Conservation (phyloP, 2,113 vertebrate genomes). For the Urocynchramus pylzowi region DNA sequence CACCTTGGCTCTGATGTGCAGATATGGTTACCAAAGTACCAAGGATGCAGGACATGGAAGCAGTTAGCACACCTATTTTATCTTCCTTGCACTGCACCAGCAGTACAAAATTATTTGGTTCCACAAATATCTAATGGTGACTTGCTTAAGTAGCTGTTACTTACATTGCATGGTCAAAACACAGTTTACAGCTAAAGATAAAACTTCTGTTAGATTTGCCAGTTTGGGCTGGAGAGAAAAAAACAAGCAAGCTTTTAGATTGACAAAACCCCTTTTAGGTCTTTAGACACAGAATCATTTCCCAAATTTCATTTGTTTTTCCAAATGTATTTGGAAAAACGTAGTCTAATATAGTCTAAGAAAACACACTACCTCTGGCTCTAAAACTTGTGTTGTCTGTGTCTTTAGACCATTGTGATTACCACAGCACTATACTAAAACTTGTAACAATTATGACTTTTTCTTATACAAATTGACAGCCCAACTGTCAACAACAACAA, state of each 20-base stretch:
- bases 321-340: neutral
- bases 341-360: too few relatives aligned
- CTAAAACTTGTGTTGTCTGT: neutral
- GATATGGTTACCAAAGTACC: too few relatives aligned
- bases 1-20: neutral
- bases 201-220: neutral
- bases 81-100: neutral
- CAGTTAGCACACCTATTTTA: neutral
- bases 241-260: neutral
- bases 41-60: neutral
- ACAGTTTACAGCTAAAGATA: neutral
- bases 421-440: neutral
- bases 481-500: constrained; percentile 2
- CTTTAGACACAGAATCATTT: neutral
- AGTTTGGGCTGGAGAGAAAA: neutral
- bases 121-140: neutral
- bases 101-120: neutral
- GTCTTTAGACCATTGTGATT: neutral
- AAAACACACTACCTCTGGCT: neutral
- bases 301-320: neutral
- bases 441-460: neutral
- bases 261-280: neutral
- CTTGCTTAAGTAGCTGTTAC: fast-evolving
- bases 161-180: neutral
- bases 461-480: constrained; percentile 40